phyloP scores from a whole-genome alignment of 1,140 invertebrate genomes.

The Chionoecetes opilio region DNA sequence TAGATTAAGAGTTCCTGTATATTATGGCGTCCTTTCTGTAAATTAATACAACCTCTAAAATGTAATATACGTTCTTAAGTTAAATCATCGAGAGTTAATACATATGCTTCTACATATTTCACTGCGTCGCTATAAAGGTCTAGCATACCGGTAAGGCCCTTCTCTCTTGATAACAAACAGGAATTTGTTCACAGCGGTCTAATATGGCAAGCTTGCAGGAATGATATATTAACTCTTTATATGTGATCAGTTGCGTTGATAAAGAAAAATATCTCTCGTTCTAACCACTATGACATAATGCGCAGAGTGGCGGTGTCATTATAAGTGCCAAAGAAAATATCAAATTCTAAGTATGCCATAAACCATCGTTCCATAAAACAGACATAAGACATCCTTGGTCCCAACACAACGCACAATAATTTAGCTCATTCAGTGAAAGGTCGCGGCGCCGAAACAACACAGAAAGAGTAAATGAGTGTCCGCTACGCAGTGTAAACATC shows the following conservation, averaged over 20 bases:
- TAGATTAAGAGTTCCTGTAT: too few relatives aligned
- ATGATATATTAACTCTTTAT: too few relatives aligned
- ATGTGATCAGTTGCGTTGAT: neutral
- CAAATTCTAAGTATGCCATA: neutral
- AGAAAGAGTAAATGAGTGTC: neutral
- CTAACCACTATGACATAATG: neutral
- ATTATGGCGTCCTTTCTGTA: too few relatives aligned
- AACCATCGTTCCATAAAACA: neutral
- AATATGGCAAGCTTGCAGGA: too few relatives aligned
- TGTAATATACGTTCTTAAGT: too few relatives aligned
- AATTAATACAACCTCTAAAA: too few relatives aligned
- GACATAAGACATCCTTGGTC: neutral
- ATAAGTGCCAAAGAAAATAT: neutral
- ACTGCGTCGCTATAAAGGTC: too few relatives aligned
- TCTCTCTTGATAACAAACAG: too few relatives aligned
- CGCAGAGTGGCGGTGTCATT: neutral
- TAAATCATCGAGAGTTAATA: too few relatives aligned
- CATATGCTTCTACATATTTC: too few relatives aligned
- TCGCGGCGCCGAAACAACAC: neutral
- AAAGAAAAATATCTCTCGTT: neutral
- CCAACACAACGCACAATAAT: neutral
- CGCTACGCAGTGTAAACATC: neutral
- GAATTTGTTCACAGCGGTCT: too few relatives aligned
- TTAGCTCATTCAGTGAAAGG: neutral
- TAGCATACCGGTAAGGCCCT: too few relatives aligned